Evolutionary conservation across 2,888 invertebrate species (phyloP).

Genomic region (Cantharis rufa): DNA sequence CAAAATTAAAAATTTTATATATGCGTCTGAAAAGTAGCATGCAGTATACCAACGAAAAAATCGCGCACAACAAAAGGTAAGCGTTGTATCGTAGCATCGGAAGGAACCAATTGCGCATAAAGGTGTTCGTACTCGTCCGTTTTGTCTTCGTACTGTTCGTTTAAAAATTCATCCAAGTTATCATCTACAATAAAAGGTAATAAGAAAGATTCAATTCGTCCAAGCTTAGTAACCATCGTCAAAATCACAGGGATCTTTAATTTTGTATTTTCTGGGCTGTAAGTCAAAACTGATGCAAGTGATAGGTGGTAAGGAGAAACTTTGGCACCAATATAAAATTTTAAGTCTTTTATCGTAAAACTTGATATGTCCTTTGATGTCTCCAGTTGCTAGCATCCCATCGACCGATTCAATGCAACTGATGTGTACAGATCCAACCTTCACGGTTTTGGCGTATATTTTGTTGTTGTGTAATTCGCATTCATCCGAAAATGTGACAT

Average conservation of each 20-base stretch:
- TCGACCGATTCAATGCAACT: slow-evolving; percentile 59
- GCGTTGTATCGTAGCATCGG: slow-evolving; percentile 58
- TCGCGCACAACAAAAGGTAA: slow-evolving; percentile 61
- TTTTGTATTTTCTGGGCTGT: slow-evolving; percentile 28
- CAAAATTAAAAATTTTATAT: slow-evolving; percentile 4
- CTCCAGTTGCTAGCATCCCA: slow-evolving; percentile 60
- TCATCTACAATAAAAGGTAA: neutral
- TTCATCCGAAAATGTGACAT: slow-evolving; percentile 48
- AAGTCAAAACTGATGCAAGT: slow-evolving; percentile 59
- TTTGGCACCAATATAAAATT: slow-evolving; percentile 61
- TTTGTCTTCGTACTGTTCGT: slow-evolving; percentile 30
- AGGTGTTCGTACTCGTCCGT: slow-evolving; percentile 45
- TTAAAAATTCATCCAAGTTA: neutral
- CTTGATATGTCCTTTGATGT: slow-evolving; percentile 58
- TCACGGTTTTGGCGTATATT: slow-evolving; percentile 59
- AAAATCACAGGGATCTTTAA: slow-evolving; percentile 33
- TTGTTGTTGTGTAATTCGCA: slow-evolving; percentile 51
- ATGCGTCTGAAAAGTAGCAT: too few species aligned
- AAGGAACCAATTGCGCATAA: slow-evolving; percentile 50
- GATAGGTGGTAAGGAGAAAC: slow-evolving; percentile 57
- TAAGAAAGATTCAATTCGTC: neutral
- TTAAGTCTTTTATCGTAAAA: slow-evolving; percentile 63
- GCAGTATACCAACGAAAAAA: slow-evolving; percentile 65
- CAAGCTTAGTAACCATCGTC: slow-evolving; percentile 16
- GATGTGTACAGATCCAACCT: slow-evolving; percentile 54